phyloP scores from a whole-genome alignment of 2,888 invertebrate genomes.

The Amorpha juglandis region DNA sequence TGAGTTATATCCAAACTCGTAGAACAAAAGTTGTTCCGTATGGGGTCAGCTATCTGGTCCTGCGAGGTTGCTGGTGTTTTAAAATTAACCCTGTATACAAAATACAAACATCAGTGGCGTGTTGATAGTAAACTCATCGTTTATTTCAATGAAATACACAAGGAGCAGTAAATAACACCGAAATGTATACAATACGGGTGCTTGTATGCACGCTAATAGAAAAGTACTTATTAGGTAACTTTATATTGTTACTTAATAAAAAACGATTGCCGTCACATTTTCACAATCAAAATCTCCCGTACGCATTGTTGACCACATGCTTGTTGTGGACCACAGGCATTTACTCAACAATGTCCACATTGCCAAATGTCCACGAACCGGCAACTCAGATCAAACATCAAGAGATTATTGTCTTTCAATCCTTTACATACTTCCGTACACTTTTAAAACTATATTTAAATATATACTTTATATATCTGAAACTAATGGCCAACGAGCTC shows the following conservation, averaged over 20 bases:
- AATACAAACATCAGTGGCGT: not conserved
- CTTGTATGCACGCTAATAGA: slow-evolving; percentile 2
- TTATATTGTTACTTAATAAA: not conserved
- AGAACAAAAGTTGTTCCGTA: no score
- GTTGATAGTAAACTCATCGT: slow-evolving; percentile 14
- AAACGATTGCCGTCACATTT: not conserved
- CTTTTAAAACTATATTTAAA: not conserved
- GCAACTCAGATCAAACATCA: not conserved
- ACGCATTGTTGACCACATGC: not conserved
- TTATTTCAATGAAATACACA: slow-evolving; percentile 17
- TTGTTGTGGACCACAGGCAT: not conserved
- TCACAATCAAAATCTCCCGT: not conserved
- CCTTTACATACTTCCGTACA: not conserved
- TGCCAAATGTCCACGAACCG: no score
- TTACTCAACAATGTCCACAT: not conserved
- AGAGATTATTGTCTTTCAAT: slow-evolving; percentile 2
- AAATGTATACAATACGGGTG: slow-evolving; percentile 7
- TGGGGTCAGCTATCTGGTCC: no score
- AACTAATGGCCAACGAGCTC: not conserved
- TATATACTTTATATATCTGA: not conserved
- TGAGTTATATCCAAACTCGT: no score
- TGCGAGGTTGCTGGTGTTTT: no score
- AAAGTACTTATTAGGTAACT: slow-evolving; percentile 10
- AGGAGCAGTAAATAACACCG: not conserved
- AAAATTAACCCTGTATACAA: no score